These are phyloP conservation scores for Zelostemma sp. DNA, from an alignment of 1,140 invertebrate genomes.

Conservation along the genomic window DNA sequence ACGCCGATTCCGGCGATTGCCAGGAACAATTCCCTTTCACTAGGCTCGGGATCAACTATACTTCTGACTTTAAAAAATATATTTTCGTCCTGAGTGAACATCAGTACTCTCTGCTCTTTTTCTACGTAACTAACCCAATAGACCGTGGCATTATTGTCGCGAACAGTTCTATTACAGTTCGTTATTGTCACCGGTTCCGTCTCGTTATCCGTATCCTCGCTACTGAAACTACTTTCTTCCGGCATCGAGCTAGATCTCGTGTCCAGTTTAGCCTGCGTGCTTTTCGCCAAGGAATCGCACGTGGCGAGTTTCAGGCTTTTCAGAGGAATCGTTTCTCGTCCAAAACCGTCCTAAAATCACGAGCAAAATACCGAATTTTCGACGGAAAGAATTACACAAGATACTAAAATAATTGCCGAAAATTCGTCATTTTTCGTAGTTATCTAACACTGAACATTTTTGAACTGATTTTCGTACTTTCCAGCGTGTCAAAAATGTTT, in stretches of 20 bases:
- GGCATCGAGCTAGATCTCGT: conserved; percentile 30
- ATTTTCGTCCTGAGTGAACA: conserved; percentile 85
- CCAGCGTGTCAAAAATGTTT: too few relatives aligned
- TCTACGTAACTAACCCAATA: conserved; percentile 88
- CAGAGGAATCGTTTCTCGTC: conserved; percentile 78
- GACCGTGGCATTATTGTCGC: conserved; percentile 75
- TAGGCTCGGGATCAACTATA: conserved; percentile 79
- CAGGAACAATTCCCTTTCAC: conserved; percentile 78
- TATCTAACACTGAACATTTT: too few relatives aligned
- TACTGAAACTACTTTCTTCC: conserved; percentile 41
- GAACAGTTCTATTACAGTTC: not conserved
- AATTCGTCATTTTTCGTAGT: too few relatives aligned
- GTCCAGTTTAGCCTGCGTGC: conserved; percentile 5
- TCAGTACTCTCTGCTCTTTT: conserved; percentile 79
- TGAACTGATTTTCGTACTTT: too few relatives aligned
- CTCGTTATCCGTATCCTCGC: conserved; percentile 56
- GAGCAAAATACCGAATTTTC: conserved; percentile 16
- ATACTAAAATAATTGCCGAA: not conserved
- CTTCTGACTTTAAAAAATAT: conserved; percentile 78
- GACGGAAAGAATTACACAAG: not conserved
- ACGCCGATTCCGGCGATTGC: conserved; percentile 80
- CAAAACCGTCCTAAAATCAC: conserved; percentile 73
- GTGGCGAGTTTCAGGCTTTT: conserved; percentile 73
- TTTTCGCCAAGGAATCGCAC: conserved; percentile 18
- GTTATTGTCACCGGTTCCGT: conserved; percentile 36